A percentile compares a stretch with the other conserved stretches of the same genome.
Conservation (phyloP, 2,888 invertebrate species). For the Eilema caniola region DNA sequence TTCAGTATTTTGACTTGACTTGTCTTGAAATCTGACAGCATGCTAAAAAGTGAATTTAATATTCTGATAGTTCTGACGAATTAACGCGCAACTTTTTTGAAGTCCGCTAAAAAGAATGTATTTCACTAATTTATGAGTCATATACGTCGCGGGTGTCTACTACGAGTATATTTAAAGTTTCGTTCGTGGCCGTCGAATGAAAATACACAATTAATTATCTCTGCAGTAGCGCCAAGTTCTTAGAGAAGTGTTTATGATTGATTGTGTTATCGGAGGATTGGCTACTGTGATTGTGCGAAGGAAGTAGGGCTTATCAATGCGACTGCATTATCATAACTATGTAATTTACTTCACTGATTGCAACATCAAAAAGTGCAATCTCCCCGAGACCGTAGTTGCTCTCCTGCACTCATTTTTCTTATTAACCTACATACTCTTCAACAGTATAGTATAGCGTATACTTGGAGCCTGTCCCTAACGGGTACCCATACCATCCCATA, state of each 20-base stretch:
- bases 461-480: too few relatives aligned
- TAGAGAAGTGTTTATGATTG: not conserved
- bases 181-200: not conserved
- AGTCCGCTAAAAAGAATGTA: not conserved
- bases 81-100: not conserved
- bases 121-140: conserved; percentile 1
- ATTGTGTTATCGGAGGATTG: not conserved
- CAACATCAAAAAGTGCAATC: too few relatives aligned
- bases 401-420: not conserved
- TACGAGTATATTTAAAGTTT: not conserved
- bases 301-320: not conserved
- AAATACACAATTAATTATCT: not conserved
- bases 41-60: too few relatives aligned
- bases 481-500: too few relatives aligned
- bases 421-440: too few relatives aligned
- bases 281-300: not conserved
- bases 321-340: not conserved
- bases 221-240: not conserved
- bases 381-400: not conserved
- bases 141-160: conserved; percentile 5
- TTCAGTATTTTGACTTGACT: not conserved
- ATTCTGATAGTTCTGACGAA: not conserved
- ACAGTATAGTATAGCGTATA: too few relatives aligned
- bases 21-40: too few relatives aligned
- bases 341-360: not conserved